A percentile compares a stretch with the other conserved stretches of the same genome.
phyloP scores from a whole-genome alignment of 2,797 vertebrate species.

The Xiphorhynchus erythropygius region DNA sequence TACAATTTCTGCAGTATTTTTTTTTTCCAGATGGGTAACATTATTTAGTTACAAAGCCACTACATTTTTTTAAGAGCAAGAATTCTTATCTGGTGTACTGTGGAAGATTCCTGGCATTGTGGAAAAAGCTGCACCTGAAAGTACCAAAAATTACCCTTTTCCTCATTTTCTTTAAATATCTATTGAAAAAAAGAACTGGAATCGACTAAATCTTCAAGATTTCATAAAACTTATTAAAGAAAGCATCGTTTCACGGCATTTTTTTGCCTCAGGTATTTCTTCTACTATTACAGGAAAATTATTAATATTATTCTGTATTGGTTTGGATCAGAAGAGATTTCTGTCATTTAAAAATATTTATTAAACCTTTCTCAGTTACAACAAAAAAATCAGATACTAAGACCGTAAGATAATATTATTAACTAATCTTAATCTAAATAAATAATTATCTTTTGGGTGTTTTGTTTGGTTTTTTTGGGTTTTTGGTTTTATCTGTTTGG shows the following conservation, averaged over 20 bases:
- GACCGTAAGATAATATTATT: neutral
- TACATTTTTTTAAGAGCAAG: neutral
- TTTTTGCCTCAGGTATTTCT: conserved; percentile 29
- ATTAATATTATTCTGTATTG: neutral
- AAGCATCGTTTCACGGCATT: neutral
- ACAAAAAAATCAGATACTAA: neutral
- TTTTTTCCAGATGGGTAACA: neutral
- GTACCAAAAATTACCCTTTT: neutral
- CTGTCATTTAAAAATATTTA: neutral
- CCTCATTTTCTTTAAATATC: neutral
- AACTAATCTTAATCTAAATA: neutral
- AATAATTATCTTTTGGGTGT: neutral
- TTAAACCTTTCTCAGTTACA: neutral
- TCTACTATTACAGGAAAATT: neutral
- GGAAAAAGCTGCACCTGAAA: neutral
- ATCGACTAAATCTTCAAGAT: neutral
- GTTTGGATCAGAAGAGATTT: neutral
- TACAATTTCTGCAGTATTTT: neutral
- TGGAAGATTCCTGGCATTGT: neutral
- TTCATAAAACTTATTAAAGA: neutral
- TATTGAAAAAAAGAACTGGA: neutral
- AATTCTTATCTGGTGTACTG: neutral
- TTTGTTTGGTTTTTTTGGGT: too few species aligned
- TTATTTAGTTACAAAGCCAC: neutral
- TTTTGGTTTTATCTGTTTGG: too few species aligned